Evolutionary conservation across 2,888 invertebrate species (phyloP), one percentile per base, ranked within the genome.

Genomic region (Baccha elongata): DNA sequence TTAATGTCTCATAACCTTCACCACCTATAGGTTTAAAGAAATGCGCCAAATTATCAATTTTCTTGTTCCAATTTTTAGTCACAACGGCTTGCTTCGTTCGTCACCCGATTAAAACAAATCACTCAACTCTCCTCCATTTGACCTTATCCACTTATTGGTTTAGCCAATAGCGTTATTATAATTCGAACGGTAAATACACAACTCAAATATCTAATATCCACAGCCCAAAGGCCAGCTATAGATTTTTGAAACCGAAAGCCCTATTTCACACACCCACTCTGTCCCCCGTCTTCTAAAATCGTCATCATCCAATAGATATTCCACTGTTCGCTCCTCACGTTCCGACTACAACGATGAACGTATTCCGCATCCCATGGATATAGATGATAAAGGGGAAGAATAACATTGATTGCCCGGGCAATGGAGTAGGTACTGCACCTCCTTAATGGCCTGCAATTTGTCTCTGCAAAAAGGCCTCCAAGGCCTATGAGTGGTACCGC

Each of bases 191-290:
- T 75, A 72, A 81, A 81, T 81, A 81, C 48, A 67, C 67, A 67
- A 44, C 71, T 72, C 71, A 62, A 72, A 71, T 58, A 40, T 72
- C 67, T 67, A 81, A 75, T 81, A 81, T 75, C 69, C 40, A 75
- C 65, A 81, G 35, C 81, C 60, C 67, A n/a, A 53, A 73, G 79
- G 73, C 73, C n/a, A 65, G 3, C 37, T 58, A 15, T 42, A 42
- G 76, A 72, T 55, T 42, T 19, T 15, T 37, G 52, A 60, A 60
- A 60, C 60, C 58, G 35, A 58, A 35, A 81, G 81, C 75, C 75
- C 81, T 75, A 81, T 75, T 81, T 81, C 81, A 81, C 75, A 81
- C 81, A 81, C 81, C 75, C 75, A 81, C 75, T 81, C 62, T 72
- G 17, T 21, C 37, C 11, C 48, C 29, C 21, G 8, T 11, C 11